Evolutionary conservation across 2,113 vertebrate species (phyloP), one percentile per base, ranked within the genome.

Genomic region (Oreocharis arfaki): DNA sequence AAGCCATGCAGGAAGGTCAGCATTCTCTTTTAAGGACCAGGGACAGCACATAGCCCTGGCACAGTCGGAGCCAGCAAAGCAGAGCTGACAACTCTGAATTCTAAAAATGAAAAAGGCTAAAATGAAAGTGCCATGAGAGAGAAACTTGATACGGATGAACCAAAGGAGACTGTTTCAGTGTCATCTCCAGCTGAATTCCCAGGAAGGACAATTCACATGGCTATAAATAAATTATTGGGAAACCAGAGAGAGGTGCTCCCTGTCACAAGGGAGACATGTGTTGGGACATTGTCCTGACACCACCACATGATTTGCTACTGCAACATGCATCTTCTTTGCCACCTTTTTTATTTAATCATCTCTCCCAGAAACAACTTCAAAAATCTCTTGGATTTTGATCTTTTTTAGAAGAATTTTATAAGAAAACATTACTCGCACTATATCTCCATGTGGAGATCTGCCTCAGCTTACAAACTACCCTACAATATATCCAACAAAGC

Each of bases 251-350:
- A 28, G 19, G 22, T 68, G 47, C 13, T 19, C 30, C 42, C 30
- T 63, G 13, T 95, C 78, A 80, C 70, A 93, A 73, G 57, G 70
- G 9, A 95, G 7, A 32, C 78, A 57, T 33, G 16, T 50, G 71
- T 27, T 65, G 46, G 61, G 50, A 70, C 37, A 65, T 11, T 8
- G 35, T 64, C 65, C 41, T 60, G 57, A 85, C 41, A 49, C 6
- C n/a, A 60, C 39, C 71, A 53, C 74, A 39, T 68, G 71, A 85
- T 20, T 60, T 41, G 49, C 42, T 49, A 23, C 55, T 35, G 20
- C 60, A 91, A 57, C 39, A 8, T 0, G 3, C 0, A 0, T 73
- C 82, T 53, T 65, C 55, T 85, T 79, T 9, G 8, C 49, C n/a
- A 61, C 39, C 23, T 20, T 47, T 64, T 53, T 28, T 33, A 68